These are phyloP conservation scores for Vanessa atalanta DNA, from an alignment of 1,140 invertebrate species.

Conservation along the genomic window DNA sequence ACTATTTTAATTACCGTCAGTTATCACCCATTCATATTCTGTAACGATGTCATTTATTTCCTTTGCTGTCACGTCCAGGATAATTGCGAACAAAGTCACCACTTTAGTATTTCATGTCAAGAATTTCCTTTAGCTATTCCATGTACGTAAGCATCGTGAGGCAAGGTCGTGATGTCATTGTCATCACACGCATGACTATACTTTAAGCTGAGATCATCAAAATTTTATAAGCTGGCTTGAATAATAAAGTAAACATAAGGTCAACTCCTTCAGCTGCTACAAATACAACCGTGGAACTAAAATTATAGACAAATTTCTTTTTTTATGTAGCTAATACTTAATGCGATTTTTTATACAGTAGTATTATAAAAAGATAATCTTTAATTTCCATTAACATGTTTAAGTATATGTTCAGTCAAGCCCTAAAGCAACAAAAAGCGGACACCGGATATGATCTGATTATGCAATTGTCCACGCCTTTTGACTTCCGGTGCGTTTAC, in stretches of 20 bases:
- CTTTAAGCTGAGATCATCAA: conserved; percentile 61
- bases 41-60: conserved; percentile 5
- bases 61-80: not conserved
- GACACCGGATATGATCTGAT: conserved; percentile 36
- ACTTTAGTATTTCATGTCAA: conserved; percentile 13
- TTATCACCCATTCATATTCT: conserved; percentile 4
- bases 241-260: conserved; percentile 44
- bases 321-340: too few relatives aligned
- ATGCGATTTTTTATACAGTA: too few relatives aligned
- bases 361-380: too few relatives aligned
- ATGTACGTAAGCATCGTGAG: conserved; percentile 25
- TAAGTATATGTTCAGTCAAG: not conserved
- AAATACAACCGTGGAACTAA: conserved; percentile 13
- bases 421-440: not conserved
- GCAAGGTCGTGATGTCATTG: conserved; percentile 69
- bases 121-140: conserved; percentile 32
- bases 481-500: conserved; percentile 40
- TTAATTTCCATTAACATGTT: not conserved
- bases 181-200: conserved; percentile 55
- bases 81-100: conserved; percentile 4
- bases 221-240: conserved; percentile 48
- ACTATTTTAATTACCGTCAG: not conserved
- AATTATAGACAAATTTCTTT: too few relatives aligned
- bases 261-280: conserved; percentile 26
- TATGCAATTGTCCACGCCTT: conserved; percentile 49